A percentile compares a stretch with the other conserved stretches of the same genome.
phyloP scores from a whole-genome alignment of 2,888 invertebrate genomes.

The Zelleria hepariella region DNA sequence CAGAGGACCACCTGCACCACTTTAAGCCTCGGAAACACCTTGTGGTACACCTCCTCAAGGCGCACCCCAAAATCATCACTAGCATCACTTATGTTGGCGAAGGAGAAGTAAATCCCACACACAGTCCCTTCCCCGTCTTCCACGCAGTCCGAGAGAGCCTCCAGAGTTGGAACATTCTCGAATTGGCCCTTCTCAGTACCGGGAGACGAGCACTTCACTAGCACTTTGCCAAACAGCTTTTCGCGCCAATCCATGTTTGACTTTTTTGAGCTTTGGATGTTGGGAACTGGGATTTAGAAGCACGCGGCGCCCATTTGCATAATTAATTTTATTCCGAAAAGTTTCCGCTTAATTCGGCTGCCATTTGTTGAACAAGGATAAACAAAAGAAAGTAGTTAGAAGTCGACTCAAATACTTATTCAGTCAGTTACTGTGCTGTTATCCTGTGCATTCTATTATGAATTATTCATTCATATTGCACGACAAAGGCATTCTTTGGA shows the following conservation, averaged over 20 bases:
- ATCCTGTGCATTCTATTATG: not conserved
- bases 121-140: constrained; percentile 64
- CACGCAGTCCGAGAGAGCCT: constrained; percentile 56
- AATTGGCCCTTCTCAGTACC: constrained; percentile 58
- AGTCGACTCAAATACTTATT: constrained; percentile 3
- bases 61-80: constrained; percentile 79
- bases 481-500: constrained; percentile 1
- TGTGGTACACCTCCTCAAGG: constrained; percentile 71
- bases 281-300: not conserved
- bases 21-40: constrained; percentile 65
- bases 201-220: constrained; percentile 65
- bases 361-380: not conserved
- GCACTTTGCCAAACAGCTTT: constrained; percentile 71
- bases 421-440: not conserved
- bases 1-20: constrained; percentile 79
- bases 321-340: not conserved
- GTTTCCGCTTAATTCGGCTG: not conserved
- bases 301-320: not conserved
- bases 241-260: constrained; percentile 72
- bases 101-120: constrained; percentile 79
- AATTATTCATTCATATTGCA: constrained; percentile 3
- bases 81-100: constrained; percentile 77
- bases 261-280: not conserved
- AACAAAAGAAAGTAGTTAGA: not conserved
- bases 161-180: constrained; percentile 53